Evolutionary conservation across 1,140 invertebrate genomes (phyloP), one percentile per base, ranked within the genome.

Genomic region (Euwallacea similis): DNA sequence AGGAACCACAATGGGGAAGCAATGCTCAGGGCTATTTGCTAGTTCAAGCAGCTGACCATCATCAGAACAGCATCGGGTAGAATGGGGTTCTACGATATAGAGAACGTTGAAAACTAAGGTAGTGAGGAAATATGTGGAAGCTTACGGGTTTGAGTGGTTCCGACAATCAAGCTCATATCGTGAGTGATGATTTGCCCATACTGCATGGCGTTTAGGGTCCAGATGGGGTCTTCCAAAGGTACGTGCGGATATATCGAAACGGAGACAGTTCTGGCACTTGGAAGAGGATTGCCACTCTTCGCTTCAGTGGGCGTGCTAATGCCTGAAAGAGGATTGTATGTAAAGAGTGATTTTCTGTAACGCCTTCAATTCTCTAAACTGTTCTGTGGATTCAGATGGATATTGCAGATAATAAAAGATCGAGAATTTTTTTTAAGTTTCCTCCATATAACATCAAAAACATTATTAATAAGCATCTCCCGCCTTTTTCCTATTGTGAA

Each of bases 101-200:
- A 4, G 41, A 33, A 61, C 59, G 41, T 11, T 50, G 13, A 10
- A 50, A 50, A 50, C 6, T 50, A 11, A 42, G 59, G 3, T 42
- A 16, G 47, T 42, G 3, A 8, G 21, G 7, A 8, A 66, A 15
- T 55, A 21, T 10, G 7, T 41, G 64, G 64, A 65, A 79, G 85
- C 88, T 86, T 85, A 92, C 91, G 89, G 21, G 88, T 87, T 81
- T 92, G 90, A 6, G 90, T 89, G 42, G 80, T 82, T 41, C 89
- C 89, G 67, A 89, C 88, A 53, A 89, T 87, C 81, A 92, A 84
- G 56, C 88, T 90, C 89, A 94, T 92, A 77, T 96, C 93, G 79
- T 95, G 93, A 6, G 92, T 93, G 33, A 95, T 89, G 62, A 95
- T 91, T 81, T 95, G 93, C 7, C 93, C 93, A 87, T 90, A 95